Base-by-base conservation (phyloP, 1,140 invertebrate genomes). In the Macrobrachium rosenbergii region DNA sequence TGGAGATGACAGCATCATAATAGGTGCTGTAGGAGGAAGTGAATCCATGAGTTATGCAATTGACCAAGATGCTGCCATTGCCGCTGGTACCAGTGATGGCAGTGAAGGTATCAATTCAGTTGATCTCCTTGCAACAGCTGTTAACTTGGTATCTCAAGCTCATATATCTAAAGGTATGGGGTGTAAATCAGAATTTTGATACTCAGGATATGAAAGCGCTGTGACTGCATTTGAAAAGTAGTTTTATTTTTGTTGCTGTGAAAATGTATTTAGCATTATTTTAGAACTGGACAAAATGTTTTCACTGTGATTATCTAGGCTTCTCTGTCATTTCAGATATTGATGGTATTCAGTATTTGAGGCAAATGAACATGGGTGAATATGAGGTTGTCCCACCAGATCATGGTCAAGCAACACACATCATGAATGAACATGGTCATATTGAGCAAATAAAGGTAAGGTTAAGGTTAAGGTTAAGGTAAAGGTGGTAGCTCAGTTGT, bases 361-460 rank as follows among this genome's bases (percentile, higher is more conserved):
- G 84, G 17, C 84, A 87, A 63, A 75, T 87, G 59, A 87, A 81
- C 78, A 58, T 87, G 23, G 78, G 78, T 28, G 84, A 87, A 60
- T 87, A 87, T 52, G 84, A 87, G 59, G 84, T 81, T 14, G 84
- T 87, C 14, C 69, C 84, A 12, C 78, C 84, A 73, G 79, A 87
- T 37, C 84, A 87, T 52, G 78, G 77, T 14, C 84, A 87, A 64
- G 84, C 84, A 62, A 87, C 84, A 0, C 84, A 87, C 59, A 69
- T 87, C 19, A 87, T 87, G 78, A 87, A 87, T 69, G 76, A 86
- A 63, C 84, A 87, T 63, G 84, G 84, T 10, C 78, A 87, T 37
- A 87, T 87, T n/a, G 77, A 87, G 59, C 84, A 87, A 52, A 87
- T 87, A 17, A 87, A 87, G 84, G 84, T 87, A 81, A 83, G 19